These are phyloP conservation scores for Hestina assimilis DNA, from an alignment of 1,140 invertebrate genomes.

Conservation along the genomic window DNA sequence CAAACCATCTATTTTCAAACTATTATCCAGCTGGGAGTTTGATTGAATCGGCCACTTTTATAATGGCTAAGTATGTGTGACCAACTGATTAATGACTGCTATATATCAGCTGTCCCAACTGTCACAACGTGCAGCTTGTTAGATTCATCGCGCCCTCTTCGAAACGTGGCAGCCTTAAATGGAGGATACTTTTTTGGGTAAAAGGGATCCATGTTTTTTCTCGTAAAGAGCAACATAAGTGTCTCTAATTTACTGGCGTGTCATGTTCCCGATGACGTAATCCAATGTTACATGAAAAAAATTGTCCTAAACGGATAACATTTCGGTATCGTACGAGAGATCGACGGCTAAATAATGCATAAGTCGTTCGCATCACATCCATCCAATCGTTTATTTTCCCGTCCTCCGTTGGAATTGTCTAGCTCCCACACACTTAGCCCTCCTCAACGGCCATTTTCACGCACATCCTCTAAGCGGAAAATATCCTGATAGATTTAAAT, in stretches of 20 bases:
- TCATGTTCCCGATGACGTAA: slow-evolving; percentile 1
- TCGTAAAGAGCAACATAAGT: slow-evolving; percentile 42
- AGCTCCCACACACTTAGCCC: slow-evolving; percentile 25
- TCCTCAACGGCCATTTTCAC: slow-evolving; percentile 39
- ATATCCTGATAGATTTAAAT: slow-evolving; percentile 66
- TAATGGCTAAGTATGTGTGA: slow-evolving; percentile 50
- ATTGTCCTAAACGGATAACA: not conserved
- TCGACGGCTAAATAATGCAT: slow-evolving; percentile 28
- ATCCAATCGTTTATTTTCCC: slow-evolving; percentile 37
- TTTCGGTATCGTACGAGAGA: not conserved
- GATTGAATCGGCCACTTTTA: slow-evolving; percentile 40
- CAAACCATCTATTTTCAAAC: not conserved
- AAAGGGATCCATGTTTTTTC: slow-evolving; percentile 57
- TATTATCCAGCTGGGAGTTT: not conserved
- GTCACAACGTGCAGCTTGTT: slow-evolving; percentile 71
- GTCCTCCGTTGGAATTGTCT: slow-evolving; percentile 35
- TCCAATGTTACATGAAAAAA: not conserved
- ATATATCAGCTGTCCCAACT: slow-evolving; percentile 72
- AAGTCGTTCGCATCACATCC: slow-evolving; percentile 25
- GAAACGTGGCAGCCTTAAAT: slow-evolving; percentile 53
- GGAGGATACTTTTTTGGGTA: slow-evolving; percentile 60
- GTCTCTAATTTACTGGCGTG: slow-evolving; percentile 40
- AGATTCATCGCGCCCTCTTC: slow-evolving; percentile 60
- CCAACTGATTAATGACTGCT: slow-evolving; percentile 65
- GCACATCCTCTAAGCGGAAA: slow-evolving; percentile 35